Percentiles rank a stretch among this genome's conserved stretches.
These are phyloP conservation scores for Catharus ustulatus DNA, from an alignment of 2,797 vertebrate genomes.

Conservation along the genomic window DNA sequence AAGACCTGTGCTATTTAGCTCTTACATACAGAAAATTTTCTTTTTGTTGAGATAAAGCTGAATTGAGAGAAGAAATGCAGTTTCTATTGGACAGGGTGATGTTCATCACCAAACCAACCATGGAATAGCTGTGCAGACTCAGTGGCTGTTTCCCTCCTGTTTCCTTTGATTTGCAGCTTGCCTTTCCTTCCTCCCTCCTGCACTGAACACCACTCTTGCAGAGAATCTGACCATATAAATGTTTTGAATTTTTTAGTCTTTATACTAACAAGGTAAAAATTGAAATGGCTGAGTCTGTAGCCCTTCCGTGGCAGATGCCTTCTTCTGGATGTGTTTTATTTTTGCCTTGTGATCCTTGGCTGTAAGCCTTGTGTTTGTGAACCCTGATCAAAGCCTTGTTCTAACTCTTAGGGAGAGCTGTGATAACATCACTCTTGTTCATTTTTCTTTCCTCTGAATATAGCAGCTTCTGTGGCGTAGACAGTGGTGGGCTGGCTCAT, in stretches of 20 bases:
- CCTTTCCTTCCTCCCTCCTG: constrained; percentile 19
- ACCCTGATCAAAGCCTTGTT: not conserved
- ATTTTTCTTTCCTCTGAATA: not conserved
- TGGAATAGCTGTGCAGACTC: not conserved
- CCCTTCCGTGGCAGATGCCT: not conserved
- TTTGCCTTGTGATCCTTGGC: not conserved
- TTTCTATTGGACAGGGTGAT: constrained; percentile 5
- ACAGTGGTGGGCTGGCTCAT: not conserved
- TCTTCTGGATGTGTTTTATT: not conserved
- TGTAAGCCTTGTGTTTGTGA: not conserved
- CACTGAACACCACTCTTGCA: not conserved
- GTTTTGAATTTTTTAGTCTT: not conserved
- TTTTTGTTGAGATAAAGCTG: not conserved
- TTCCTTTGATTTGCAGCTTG: not conserved
- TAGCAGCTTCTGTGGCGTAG: not conserved
- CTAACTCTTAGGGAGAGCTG: not conserved
- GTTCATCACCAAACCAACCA: not conserved
- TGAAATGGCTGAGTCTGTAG: not conserved
- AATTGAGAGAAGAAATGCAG: not conserved
- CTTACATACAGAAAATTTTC: not conserved
- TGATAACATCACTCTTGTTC: not conserved
- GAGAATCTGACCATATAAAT: not conserved
- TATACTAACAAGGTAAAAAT: not conserved
- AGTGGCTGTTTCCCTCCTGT: not conserved
- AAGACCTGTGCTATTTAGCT: not conserved